Base-by-base conservation (phyloP, 2,797 vertebrate genomes). In the Otolemur crassicaudatus region DNA sequence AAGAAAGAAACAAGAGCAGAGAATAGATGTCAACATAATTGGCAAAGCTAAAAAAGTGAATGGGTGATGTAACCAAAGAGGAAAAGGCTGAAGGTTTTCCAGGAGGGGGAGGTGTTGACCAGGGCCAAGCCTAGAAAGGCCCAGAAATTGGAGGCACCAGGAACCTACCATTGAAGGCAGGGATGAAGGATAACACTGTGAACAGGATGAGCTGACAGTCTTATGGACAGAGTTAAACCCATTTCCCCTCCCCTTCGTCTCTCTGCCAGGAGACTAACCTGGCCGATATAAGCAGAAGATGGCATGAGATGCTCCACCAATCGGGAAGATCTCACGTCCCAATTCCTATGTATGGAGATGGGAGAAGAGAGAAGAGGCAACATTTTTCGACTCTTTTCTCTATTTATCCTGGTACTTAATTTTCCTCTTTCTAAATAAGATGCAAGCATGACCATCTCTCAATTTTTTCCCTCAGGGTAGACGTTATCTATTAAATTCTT, bases 141-240 rank as follows among this genome's bases (percentile, higher is more conserved):
- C 56, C 10, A 25, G 56, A 34, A 56, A 13, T 0, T 14, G 20
- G 65, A 79, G 61, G 61, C 27, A 37, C 37, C 2, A 29, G 11
- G 63, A 7, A 3, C 25, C 0, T 10, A 2, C 25, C 0, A 12
- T 20, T 11, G 29, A 34, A 49, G 34, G 13, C 3, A 43, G 25
- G 43, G 25, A n/a, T 6, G 12, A 81, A 81, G 67, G 80, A 2
- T 7, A 9, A 46, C 1, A 5, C 12, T 2, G 76, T 10, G 20
- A 65, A 43, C n/a, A 43, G 46, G 27, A 14, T 3, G 22, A 22
- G 40, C 6, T 46, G 34, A 22, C 22, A 1, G 65, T 40, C 43
- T 87, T n/a, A 49, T 0, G 16, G 46, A 2, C 87, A 82, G 4
- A 67, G 5, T 40, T 20, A 58, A 7, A 13, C 17, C 40, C n/a